These are phyloP conservation scores for Coelopa pilipes DNA, from an alignment of 2,888 invertebrate species.

Conservation along the genomic window DNA sequence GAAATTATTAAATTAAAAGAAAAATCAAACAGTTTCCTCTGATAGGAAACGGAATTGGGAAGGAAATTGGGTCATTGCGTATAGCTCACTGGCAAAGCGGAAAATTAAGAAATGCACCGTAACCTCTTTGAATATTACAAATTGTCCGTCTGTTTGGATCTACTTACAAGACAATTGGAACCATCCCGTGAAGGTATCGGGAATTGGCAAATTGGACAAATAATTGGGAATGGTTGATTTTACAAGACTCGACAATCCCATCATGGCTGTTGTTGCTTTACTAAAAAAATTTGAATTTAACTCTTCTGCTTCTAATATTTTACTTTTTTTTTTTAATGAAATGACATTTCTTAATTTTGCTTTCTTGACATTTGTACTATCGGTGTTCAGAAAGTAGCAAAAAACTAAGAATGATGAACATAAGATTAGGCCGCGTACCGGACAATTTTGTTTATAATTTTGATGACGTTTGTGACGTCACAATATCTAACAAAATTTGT, in stretches of 20 bases:
- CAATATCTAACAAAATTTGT: too few relatives aligned
- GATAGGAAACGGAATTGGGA: background rate
- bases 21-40: background rate
- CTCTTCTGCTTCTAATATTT: too few relatives aligned
- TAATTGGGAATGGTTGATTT: slow-evolving; percentile 86
- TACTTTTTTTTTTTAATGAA: slow-evolving; percentile 6
- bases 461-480: too few relatives aligned
- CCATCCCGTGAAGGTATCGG: slow-evolving; percentile 85
- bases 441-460: too few relatives aligned
- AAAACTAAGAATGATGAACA: too few relatives aligned
- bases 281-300: too few relatives aligned
- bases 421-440: too few relatives aligned
- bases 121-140: background rate
- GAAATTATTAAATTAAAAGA: background rate
- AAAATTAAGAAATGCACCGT: background rate
- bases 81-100: background rate
- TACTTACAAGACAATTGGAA: slow-evolving; percentile 83
- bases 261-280: slow-evolving; percentile 69
- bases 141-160: background rate
- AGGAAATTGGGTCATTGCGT: background rate
- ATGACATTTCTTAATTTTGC: background rate
- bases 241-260: slow-evolving; percentile 79
- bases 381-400: background rate
- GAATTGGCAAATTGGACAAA: slow-evolving; percentile 84
- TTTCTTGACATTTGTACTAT: background rate